A percentile compares a stretch with the other conserved stretches of the same genome.
Evolutionary conservation across 2,888 invertebrate species (phyloP).

Genomic region (Branchellion lobata): DNA sequence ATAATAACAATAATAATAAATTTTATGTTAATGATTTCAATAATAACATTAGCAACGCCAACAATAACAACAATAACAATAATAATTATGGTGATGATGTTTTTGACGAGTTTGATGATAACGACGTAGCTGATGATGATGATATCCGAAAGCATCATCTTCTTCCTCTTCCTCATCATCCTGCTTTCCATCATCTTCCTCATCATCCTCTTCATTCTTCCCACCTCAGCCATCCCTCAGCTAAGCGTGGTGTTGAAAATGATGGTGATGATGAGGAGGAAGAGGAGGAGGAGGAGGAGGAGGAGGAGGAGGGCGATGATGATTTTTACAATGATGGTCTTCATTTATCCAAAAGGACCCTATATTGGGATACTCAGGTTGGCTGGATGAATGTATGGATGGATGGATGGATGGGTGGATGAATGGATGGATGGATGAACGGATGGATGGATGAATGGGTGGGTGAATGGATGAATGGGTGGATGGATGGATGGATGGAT

Average conservation of each 20-base stretch:
- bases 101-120: neutral
- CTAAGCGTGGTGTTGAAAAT: neutral
- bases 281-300: too few relatives aligned
- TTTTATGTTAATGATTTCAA: too few relatives aligned
- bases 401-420: too few relatives aligned
- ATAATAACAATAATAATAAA: neutral
- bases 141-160: neutral
- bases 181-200: slow-evolving; percentile 26
- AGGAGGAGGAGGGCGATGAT: neutral
- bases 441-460: too few relatives aligned
- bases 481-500: too few relatives aligned
- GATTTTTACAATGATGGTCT: neutral
- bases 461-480: too few relatives aligned
- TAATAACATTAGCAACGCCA: too few relatives aligned
- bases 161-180: slow-evolving; percentile 30
- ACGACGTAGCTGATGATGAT: too few relatives aligned
- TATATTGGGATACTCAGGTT: slow-evolving; percentile 68
- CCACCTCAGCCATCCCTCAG: neutral
- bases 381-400: too few relatives aligned
- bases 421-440: too few relatives aligned
- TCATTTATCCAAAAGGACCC: slow-evolving; percentile 65
- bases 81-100: neutral
- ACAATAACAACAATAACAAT: neutral
- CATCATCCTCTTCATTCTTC: slow-evolving; percentile 13
- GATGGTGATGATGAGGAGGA: slow-evolving; percentile 12